Evolutionary conservation across 1,140 invertebrate species (phyloP), one percentile per base, ranked within the genome.

Genomic region (Mizuhopecten yessoensis): DNA sequence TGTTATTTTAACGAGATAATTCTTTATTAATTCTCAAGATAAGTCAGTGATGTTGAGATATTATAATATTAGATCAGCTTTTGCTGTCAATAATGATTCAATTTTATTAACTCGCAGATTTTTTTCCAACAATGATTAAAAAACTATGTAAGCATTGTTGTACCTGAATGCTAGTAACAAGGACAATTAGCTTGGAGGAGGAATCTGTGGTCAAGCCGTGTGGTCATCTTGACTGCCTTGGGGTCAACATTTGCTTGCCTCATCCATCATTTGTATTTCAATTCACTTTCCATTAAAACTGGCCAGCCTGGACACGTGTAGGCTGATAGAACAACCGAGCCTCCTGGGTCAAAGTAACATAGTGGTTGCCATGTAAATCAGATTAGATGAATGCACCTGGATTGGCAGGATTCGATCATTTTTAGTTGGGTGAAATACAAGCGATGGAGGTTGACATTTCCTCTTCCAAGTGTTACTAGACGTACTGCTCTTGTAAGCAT

Each of bases 401-500:
- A n/a, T n/a, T n/a, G n/a, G n/a, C n/a, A n/a, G n/a, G n/a, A n/a
- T n/a, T n/a, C n/a, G n/a, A n/a, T 5, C 57, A 29, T 75, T 23
- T 75, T n/a, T 5, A 75, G n/a, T 29, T n/a, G 9, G 57, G n/a
- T 29, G 57, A 75, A 75, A 75, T 75, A 75, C 57, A 75, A 75
- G 57, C n/a, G 11, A 75, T 75, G 57, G 57, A 75, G 57, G n/a
- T 23, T 29, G 57, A 29, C 57, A 29, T 5, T 75, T 75, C 57
- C 57, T 75, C n/a, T 75, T 75, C 57, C 57, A 75, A 75, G 23
- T 75, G n/a, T 29, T 29, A 75, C 57, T 75, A 75, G 57, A 75
- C 57, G n/a, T 75, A 75, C 57, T 5, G 57, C 57, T 75, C 57
- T 7, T 17, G 57, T 75, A n/a, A 75, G 57, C 57, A 75, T 75